Conservation (phyloP, 2,113 vertebrate genomes). For the Centropristis striata region DNA sequence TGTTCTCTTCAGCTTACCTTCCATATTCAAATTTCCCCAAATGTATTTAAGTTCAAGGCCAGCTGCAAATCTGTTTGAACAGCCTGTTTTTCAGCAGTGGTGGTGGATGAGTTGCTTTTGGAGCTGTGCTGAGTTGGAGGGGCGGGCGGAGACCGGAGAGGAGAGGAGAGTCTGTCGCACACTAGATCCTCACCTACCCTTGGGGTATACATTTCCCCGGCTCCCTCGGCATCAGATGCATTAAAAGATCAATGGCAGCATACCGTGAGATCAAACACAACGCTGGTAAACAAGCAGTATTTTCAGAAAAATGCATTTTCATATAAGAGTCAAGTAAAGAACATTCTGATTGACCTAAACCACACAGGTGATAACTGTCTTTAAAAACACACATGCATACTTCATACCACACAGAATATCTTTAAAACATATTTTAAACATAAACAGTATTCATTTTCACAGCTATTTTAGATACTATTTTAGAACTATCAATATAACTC, state of each 20-base stretch:
- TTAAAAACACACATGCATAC: not conserved
- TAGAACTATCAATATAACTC: too few species aligned
- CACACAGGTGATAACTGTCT: not conserved
- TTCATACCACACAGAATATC: not conserved
- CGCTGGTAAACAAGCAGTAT: constrained; percentile 57
- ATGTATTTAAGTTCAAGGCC: constrained; percentile 80
- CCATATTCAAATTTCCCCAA: constrained; percentile 81
- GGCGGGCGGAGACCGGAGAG: constrained; percentile 31
- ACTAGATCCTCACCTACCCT: constrained; percentile 55
- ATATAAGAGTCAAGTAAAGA: constrained; percentile 25
- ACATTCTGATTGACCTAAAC: not conserved
- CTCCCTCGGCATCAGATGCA: constrained; percentile 66
- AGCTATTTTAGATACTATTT: too few species aligned
- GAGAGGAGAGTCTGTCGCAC: constrained; percentile 19
- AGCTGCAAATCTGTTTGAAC: constrained; percentile 69
- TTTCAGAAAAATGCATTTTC: constrained; percentile 44
- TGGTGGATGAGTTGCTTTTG: constrained; percentile 37
- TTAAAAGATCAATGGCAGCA: constrained; percentile 72
- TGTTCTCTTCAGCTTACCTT: constrained; percentile 77
- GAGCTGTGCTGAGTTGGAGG: constrained; percentile 40
- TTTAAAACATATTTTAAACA: constrained; percentile 2
- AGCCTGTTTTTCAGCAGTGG: constrained; percentile 54
- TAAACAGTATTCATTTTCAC: too few species aligned
- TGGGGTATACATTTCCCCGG: constrained; percentile 60
- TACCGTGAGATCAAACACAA: constrained; percentile 56